A percentile compares a stretch with the other conserved stretches of the same genome.
Conservation (phyloP, 53 echinoderm and acorn worm genomes). For the Apostichopus leukothele region DNA sequence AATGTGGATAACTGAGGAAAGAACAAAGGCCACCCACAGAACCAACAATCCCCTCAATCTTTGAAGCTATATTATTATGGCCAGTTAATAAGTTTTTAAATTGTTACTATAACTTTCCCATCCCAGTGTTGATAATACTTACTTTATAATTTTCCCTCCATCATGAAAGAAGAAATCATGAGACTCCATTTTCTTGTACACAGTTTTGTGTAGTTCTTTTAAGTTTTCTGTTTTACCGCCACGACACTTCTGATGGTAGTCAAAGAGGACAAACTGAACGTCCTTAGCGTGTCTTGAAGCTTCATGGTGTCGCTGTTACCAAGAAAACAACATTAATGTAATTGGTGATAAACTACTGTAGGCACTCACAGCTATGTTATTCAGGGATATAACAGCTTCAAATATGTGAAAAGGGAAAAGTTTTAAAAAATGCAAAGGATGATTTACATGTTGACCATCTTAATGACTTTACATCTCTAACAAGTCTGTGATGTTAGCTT, state of each 20-base stretch:
- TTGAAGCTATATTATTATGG: too few species aligned
- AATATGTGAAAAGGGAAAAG: not conserved
- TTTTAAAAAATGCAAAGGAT: not conserved
- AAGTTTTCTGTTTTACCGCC: constrained; percentile 70
- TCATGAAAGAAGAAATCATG: constrained; percentile 82
- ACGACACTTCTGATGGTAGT: constrained; percentile 81
- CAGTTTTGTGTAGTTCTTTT: constrained; percentile 62
- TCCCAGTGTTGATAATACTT: not conserved
- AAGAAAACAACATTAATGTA: not conserved
- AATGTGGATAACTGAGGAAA: too few species aligned
- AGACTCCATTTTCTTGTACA: constrained; percentile 58
- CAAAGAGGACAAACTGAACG: constrained; percentile 71
- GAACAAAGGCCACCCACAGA: too few species aligned
- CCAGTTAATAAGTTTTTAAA: too few species aligned
- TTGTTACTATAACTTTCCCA: too few species aligned
- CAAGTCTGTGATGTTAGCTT: too few species aligned
- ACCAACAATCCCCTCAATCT: too few species aligned
- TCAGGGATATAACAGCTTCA: not conserved
- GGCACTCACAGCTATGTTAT: not conserved
- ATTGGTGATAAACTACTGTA: not conserved
- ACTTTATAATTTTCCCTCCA: constrained; percentile 52
- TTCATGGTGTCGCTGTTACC: constrained; percentile 79
- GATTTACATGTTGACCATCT: too few species aligned
- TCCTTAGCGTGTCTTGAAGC: constrained; percentile 75
- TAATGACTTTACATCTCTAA: too few species aligned